phyloP scores from a whole-genome alignment of 2,888 invertebrate genomes.

The Leucophenga maculata region DNA sequence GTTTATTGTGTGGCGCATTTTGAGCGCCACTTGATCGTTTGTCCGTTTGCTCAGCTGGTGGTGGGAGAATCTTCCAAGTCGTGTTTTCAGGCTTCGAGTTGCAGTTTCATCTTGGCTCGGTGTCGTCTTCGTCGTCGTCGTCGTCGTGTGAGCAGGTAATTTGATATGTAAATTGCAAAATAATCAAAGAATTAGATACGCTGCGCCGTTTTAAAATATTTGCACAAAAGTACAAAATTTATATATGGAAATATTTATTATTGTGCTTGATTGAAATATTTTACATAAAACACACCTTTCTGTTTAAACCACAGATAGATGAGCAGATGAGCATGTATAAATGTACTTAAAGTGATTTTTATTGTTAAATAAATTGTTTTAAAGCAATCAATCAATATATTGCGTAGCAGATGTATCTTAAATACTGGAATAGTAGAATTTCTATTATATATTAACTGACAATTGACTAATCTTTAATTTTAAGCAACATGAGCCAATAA shows the following conservation, averaged over 20 bases:
- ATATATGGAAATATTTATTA: not conserved
- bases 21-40: slow-evolving; percentile 53
- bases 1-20: slow-evolving; percentile 51
- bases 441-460: too few species aligned
- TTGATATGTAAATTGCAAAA: slow-evolving; percentile 65
- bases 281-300: not conserved
- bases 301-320: too few species aligned
- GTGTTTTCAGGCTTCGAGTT: slow-evolving; percentile 16
- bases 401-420: too few species aligned
- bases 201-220: slow-evolving; percentile 34
- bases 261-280: not conserved
- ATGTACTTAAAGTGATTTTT: too few species aligned
- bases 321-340: too few species aligned
- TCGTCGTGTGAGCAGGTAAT: slow-evolving; percentile 57
- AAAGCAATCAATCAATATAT: too few species aligned
- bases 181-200: slow-evolving; percentile 66
- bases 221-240: not conserved
- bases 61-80: slow-evolving; percentile 25
- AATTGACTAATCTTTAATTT: too few species aligned
- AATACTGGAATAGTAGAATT: too few species aligned
- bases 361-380: too few species aligned
- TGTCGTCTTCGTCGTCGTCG: not conserved
- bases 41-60: slow-evolving; percentile 26
- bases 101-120: not conserved
- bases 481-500: too few species aligned